Conservation (phyloP, 2,113 vertebrate species). For the Thermophis baileyi region DNA sequence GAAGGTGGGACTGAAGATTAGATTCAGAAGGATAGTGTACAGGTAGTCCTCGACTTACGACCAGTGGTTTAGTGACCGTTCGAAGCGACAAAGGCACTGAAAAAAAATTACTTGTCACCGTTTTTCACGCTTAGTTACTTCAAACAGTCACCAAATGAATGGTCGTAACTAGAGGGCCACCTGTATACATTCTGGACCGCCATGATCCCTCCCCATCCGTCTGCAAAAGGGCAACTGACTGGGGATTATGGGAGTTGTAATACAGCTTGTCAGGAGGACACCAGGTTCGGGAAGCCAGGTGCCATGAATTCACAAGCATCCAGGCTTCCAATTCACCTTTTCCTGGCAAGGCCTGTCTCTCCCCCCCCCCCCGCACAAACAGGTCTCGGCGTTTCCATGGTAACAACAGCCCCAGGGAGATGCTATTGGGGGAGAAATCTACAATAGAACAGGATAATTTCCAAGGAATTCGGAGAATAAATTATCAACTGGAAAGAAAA, state of each 20-base stretch:
- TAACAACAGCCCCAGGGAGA: not conserved
- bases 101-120: not conserved
- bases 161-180: not conserved
- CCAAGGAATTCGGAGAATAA: not conserved
- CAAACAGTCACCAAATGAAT: not conserved
- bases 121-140: not conserved
- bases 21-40: not conserved
- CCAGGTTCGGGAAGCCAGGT: not conserved
- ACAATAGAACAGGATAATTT: not conserved
- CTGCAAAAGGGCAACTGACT: not conserved
- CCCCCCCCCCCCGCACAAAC: not conserved
- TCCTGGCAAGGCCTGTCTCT: not conserved
- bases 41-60: not conserved
- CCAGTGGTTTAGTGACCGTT: not conserved
- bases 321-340: not conserved
- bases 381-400: not conserved
- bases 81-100: not conserved
- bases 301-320: not conserved
- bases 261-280: not conserved
- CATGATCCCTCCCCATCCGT: not conserved
- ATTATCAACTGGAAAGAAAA: not conserved
- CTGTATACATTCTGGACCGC: not conserved
- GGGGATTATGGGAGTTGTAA: not conserved
- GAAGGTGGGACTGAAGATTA: not conserved
- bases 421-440: not conserved